Evolutionary conservation across 2,113 vertebrate genomes (phyloP), one percentile per base, ranked within the genome.

Genomic region (Ahaetulla prasina): DNA sequence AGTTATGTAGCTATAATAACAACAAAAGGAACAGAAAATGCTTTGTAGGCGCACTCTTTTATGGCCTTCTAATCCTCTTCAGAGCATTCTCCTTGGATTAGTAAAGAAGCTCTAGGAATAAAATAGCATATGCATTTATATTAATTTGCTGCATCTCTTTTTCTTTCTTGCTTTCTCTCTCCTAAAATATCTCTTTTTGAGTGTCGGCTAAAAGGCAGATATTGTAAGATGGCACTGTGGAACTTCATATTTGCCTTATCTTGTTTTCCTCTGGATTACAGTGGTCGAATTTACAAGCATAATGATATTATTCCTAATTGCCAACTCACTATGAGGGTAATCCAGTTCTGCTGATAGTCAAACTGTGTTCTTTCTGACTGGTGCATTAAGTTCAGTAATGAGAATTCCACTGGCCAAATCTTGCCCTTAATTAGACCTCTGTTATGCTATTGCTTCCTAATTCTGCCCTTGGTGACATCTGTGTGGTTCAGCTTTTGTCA

Each of bases 1-100:
- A 43, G 94, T 91, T 96, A 93, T 55, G 92, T 92, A 92, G 93
- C 86, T 52, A 92, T 95, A 95, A 94, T 93, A 52, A 88, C 43
- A 87, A 91, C 91, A 94, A 30, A 87, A 52, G 68, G 93, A 89
- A 94, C 92, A 91, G 87, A 96, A 92, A 92, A 95, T 94, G 84
- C 93, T 96, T 92, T 94, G 94, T 96, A 97, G 96, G 96, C 96
- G 95, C 94, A 92, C 43, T 85, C 92, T 91, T 96, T 94, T 95
- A 94, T 53, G 93, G 91, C 91, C 52, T 94, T 91, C 96, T 88
- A 93, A 87, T 85, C 91, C 93, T 92, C 30, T 90, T 91, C 93
- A 74, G 92, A 94, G 94, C 54, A 93, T 95, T 93, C 94, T 94
- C 91, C 86, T 95, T 95, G 92, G 92, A 94, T 93, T 94, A 94